Percentiles rank a stretch among this genome's conserved stretches.
Evolutionary conservation across 2,113 vertebrate species (phyloP).

Genomic region (Ardeotis arabs): DNA sequence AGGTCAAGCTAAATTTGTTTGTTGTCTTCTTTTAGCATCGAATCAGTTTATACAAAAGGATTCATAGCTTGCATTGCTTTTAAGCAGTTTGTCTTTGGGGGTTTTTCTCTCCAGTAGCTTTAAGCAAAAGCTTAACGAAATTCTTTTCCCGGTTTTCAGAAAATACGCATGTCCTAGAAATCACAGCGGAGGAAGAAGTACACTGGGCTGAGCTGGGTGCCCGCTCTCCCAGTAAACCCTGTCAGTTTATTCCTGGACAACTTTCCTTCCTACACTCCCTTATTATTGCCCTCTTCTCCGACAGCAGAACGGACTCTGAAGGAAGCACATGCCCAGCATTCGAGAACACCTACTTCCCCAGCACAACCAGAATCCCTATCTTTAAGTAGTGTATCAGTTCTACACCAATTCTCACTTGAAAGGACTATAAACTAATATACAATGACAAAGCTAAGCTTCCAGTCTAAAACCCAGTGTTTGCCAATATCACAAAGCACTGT

Average conservation of each 20-base stretch:
- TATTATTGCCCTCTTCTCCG: neutral
- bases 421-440: neutral
- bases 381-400: neutral
- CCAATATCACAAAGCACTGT: neutral
- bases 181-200: neutral
- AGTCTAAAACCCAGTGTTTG: neutral
- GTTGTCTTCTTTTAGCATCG: neutral
- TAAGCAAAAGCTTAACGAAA: neutral
- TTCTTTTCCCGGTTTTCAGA: neutral
- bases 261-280: neutral
- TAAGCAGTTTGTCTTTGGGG: neutral
- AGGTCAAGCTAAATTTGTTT: neutral
- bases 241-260: neutral
- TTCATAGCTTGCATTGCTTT: neutral
- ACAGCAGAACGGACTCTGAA: neutral
- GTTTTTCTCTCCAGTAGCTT: neutral
- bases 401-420: neutral
- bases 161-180: neutral
- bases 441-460: neutral
- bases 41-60: neutral
- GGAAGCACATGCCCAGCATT: fast-evolving
- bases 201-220: neutral
- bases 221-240: neutral
- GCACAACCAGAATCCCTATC: neutral
- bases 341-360: neutral